Evolutionary conservation across 2,888 invertebrate species (phyloP), one percentile per base, ranked within the genome.

Genomic region (Epiblema foenella): DNA sequence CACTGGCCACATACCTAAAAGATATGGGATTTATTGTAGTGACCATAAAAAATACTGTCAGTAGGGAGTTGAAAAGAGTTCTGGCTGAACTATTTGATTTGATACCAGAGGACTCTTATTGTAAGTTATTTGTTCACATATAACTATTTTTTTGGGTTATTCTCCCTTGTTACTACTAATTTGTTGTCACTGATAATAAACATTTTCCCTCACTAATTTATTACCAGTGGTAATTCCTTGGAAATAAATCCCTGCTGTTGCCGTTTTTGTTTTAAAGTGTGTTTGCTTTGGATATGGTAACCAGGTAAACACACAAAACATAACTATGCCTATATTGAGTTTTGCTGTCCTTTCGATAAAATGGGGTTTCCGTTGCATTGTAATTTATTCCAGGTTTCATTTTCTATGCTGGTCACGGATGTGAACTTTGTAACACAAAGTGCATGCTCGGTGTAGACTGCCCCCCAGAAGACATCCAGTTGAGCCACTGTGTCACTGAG

Each of bases 351-450:
- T 24, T 24, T 24, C 4, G 24, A 24, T 4, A 24, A 24, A 24
- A 24, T 33, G 33, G 33, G 33, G 33, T 33, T 33, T 8, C 33
- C 1, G 5, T 5, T 33, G 33, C 33, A 33, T 5, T 33, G 9
- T 33, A 33, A 2, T 8, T 51, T 20, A 63, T 89, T 85, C 68
- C 87, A 93, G 94, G 90, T 75, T 87, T 94, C 46, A 86, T 94
- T 72, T 94, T 94, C 78, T 95, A 93, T 74, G 94, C 93, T 17
- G 95, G 95, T 2, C 95, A 95, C 77, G 95, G 94, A 9, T 94
- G 94, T 78, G 90, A 94, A 76, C 76, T 94, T 5, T 86, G 88
- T 70, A 93, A 93, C 64, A 91, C 91, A 17, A 94, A 93, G 79
- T 94, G 90, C 75, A 89, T 94, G 84, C 81, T 94, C 4, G 89